Percentiles rank a stretch among this genome's conserved stretches.
phyloP scores from a whole-genome alignment of 2,797 vertebrate genomes.

The Sebastes nivosus region DNA sequence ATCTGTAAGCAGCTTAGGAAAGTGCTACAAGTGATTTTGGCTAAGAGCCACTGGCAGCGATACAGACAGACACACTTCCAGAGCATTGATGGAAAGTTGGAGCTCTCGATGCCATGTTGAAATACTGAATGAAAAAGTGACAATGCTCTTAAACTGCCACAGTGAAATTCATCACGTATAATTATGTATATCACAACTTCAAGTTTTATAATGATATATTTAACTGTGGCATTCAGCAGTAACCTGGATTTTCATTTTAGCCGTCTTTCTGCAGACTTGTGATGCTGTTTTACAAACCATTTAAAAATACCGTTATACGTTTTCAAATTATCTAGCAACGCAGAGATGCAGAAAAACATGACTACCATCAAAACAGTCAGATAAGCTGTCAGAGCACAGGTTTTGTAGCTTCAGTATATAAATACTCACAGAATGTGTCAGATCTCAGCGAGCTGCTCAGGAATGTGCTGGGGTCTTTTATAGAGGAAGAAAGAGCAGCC shows the following conservation, averaged over 20 bases:
- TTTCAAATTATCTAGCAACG: background rate
- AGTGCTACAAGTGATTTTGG: constrained; percentile 53
- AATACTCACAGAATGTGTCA: constrained; percentile 85
- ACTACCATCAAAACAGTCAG: background rate
- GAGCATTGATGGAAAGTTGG: constrained; percentile 28
- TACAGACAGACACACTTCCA: constrained; percentile 29
- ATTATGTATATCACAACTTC: background rate
- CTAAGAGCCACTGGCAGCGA: constrained; percentile 41
- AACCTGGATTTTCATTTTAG: background rate
- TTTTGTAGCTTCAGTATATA: background rate
- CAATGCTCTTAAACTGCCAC: background rate
- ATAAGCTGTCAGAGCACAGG: constrained; percentile 9
- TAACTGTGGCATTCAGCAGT: background rate
- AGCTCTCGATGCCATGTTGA: background rate
- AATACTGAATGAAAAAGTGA: background rate
- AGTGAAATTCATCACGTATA: background rate
- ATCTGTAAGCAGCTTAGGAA: constrained; percentile 47
- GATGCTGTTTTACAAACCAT: background rate
- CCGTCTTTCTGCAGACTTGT: background rate
- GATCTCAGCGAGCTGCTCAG: constrained; percentile 81
- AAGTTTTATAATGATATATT: background rate
- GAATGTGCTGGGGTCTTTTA: constrained; percentile 73
- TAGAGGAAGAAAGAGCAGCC: constrained; percentile 80
- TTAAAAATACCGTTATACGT: background rate
- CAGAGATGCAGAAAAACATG: constrained; percentile 16